These are phyloP conservation scores for Hemicordylus capensis DNA, from an alignment of 2,113 vertebrate species.

Conservation along the genomic window DNA sequence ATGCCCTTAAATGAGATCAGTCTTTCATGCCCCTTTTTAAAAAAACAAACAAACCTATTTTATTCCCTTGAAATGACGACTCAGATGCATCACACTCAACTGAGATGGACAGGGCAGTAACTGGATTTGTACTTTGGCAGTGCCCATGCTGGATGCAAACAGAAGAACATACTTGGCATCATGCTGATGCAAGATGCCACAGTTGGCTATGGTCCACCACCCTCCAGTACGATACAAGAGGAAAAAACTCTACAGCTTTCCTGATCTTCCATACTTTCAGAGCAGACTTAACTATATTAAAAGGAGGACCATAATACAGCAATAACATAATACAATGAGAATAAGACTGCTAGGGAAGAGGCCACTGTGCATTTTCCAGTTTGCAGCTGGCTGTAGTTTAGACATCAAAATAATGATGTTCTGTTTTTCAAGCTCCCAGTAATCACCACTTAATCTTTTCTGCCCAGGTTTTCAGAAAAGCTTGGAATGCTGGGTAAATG, in stretches of 20 bases:
- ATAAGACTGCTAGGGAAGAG: background rate
- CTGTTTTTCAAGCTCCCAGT: background rate
- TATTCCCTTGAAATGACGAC: background rate
- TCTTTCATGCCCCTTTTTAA: too few species aligned
- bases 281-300: background rate
- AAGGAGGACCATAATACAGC: background rate
- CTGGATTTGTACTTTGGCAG: background rate
- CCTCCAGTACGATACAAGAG: too few species aligned
- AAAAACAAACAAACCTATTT: too few species aligned
- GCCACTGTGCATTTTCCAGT: background rate
- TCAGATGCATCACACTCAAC: background rate
- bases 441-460: background rate
- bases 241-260: background rate
- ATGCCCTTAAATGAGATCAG: too few species aligned
- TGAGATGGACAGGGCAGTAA: too few species aligned
- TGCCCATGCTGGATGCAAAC: background rate
- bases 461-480: background rate
- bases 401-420: background rate
- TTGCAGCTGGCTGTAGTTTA: accelerated
- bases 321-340: too few species aligned
- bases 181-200: background rate
- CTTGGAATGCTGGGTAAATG: background rate
- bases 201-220: too few species aligned
- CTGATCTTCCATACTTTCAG: background rate
- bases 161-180: background rate